These are phyloP conservation scores for Mythimna ferrago DNA, from an alignment of 2,888 invertebrate genomes.

Conservation along the genomic window DNA sequence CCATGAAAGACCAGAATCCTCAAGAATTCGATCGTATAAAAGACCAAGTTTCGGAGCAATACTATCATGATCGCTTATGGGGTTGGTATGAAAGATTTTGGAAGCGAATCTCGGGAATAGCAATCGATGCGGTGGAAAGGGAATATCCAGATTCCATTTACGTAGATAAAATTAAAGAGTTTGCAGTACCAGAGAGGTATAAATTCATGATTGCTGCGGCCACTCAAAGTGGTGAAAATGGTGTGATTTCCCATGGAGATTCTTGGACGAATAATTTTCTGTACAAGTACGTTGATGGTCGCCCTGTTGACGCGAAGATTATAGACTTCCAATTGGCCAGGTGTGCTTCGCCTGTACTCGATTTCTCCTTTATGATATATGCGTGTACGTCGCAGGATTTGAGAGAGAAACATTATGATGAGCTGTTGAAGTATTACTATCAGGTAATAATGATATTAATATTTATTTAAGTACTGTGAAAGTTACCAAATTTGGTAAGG, in stretches of 20 bases:
- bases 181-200: slow-evolving; percentile 88
- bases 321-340: slow-evolving; percentile 93
- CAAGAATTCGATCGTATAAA: slow-evolving; percentile 84
- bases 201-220: slow-evolving; percentile 86
- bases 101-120: slow-evolving; percentile 86
- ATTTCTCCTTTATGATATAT: slow-evolving; percentile 89
- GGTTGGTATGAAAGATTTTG: slow-evolving; percentile 91
- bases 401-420: slow-evolving; percentile 90
- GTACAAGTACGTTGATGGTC: slow-evolving; percentile 79
- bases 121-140: slow-evolving; percentile 92
- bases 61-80: slow-evolving; percentile 89
- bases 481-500: too few species aligned
- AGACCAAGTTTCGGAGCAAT: slow-evolving; percentile 88
- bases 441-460: slow-evolving; percentile 50
- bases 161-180: slow-evolving; percentile 89
- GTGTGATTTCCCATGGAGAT: slow-evolving; percentile 93
- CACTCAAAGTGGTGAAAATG: slow-evolving; percentile 78
- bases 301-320: slow-evolving; percentile 87
- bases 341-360: slow-evolving; percentile 90
- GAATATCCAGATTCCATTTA: slow-evolving; percentile 92
- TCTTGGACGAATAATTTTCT: slow-evolving; percentile 95
- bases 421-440: slow-evolving; percentile 91
- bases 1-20: slow-evolving; percentile 90
- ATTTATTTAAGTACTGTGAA: neutral
- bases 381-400: slow-evolving; percentile 92